Conservation (phyloP, 2,113 vertebrate species). For the Thalassoma bifasciatum region DNA sequence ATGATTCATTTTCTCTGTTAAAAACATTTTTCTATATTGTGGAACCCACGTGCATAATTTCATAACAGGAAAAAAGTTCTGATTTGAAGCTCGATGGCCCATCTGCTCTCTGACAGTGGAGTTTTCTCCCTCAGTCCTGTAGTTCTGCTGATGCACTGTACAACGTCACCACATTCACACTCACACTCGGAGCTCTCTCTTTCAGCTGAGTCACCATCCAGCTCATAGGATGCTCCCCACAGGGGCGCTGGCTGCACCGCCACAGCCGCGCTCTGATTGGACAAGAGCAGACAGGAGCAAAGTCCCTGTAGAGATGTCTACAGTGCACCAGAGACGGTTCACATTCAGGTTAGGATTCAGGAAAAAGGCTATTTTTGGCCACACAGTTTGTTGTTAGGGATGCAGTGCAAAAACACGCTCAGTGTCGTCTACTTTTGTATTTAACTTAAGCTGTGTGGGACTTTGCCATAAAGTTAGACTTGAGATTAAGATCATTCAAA, state of each 20-base stretch:
- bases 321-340: slow-evolving; percentile 23
- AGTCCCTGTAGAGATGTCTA: slow-evolving; percentile 5
- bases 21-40: no score
- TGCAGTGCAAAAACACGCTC: neutral
- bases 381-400: neutral
- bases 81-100: neutral
- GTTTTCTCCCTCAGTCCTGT: neutral
- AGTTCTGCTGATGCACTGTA: slow-evolving; percentile 26
- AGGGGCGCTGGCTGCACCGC: slow-evolving; percentile 57
- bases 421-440: neutral
- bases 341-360: slow-evolving; percentile 13
- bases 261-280: slow-evolving; percentile 60
- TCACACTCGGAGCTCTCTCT: slow-evolving; percentile 27
- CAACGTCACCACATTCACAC: slow-evolving; percentile 20
- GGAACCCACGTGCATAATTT: no score
- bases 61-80: neutral
- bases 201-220: slow-evolving; percentile 71
- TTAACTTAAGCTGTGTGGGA: neutral
- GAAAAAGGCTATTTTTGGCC: neutral
- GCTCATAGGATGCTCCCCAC: slow-evolving; percentile 41
- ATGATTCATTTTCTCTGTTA: no score
- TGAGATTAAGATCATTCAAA: no score
- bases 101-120: neutral
- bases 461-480: neutral
- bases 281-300: slow-evolving; percentile 20